These are phyloP conservation scores for Coenonympha arcania DNA, from an alignment of 2,888 invertebrate species.

Conservation along the genomic window DNA sequence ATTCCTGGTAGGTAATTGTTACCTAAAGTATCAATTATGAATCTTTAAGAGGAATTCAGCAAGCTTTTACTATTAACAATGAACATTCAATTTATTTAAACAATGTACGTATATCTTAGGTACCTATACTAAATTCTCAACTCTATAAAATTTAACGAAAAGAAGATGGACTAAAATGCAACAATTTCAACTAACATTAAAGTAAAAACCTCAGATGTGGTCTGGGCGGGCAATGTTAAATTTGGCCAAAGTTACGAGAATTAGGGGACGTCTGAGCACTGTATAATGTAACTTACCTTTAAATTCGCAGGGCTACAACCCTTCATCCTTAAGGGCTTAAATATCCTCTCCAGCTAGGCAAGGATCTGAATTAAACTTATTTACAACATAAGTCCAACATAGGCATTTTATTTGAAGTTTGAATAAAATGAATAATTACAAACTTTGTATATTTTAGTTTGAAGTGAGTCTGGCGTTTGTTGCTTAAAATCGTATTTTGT, in stretches of 20 bases:
- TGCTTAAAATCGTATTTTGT: no score
- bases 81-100: no score
- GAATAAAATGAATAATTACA: no score
- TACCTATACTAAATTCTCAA: no score
- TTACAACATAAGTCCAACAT: slow-evolving; percentile 9
- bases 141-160: no score
- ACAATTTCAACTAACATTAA: background rate
- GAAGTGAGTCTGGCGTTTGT: no score
- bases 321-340: slow-evolving; percentile 13
- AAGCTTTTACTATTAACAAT: no score
- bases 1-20: no score
- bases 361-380: background rate
- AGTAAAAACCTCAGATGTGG: slow-evolving; percentile 11
- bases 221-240: slow-evolving; percentile 11
- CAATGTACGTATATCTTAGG: no score
- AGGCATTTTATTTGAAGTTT: background rate
- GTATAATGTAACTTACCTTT: slow-evolving; percentile 8
- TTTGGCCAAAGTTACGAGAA: slow-evolving; percentile 17
- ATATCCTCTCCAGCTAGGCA: background rate
- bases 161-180: background rate
- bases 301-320: slow-evolving; percentile 14
- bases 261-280: slow-evolving; percentile 17
- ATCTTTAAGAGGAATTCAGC: no score
- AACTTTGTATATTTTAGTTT: no score
- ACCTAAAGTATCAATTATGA: background rate